Evolutionary conservation across 2,888 invertebrate species (phyloP).

Genomic region (Smittia sp.): DNA sequence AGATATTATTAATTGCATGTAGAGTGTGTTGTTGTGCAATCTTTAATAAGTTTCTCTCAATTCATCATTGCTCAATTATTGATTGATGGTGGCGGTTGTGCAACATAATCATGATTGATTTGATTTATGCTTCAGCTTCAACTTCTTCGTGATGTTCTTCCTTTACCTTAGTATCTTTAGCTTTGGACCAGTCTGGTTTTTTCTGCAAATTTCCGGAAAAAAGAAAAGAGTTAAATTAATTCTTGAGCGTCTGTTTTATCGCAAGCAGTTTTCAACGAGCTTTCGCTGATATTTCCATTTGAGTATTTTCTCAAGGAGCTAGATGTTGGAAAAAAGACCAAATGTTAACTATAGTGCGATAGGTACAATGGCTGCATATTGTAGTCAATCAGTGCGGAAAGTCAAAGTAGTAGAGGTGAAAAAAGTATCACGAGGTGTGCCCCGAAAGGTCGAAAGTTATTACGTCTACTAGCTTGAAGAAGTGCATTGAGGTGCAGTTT

Average conservation of each 20-base stretch:
- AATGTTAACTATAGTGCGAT: neutral
- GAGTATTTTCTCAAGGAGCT: too few species aligned
- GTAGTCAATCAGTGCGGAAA: too few species aligned
- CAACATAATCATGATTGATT: neutral
- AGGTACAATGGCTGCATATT: neutral
- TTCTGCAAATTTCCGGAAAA: slow-evolving; percentile 64
- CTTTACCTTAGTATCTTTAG: slow-evolving; percentile 83
- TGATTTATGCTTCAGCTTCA: slow-evolving; percentile 75
- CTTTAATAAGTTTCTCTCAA: slow-evolving; percentile 8
- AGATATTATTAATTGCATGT: slow-evolving; percentile 33
- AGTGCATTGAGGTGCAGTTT: too few species aligned
- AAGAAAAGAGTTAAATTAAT: slow-evolving; percentile 43
- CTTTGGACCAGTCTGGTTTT: slow-evolving; percentile 94
- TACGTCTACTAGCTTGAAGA: too few species aligned
- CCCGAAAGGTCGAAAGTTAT: too few species aligned
- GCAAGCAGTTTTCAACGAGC: neutral
- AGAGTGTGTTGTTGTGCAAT: slow-evolving; percentile 20
- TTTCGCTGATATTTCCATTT: neutral
- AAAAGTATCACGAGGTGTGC: too few species aligned
- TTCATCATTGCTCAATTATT: slow-evolving; percentile 21
- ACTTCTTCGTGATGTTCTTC: slow-evolving; percentile 65
- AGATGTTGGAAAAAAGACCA: slow-evolving; percentile 22
- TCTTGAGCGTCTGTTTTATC: too few species aligned
- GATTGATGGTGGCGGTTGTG: neutral
- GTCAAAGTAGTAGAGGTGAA: too few species aligned